These are phyloP conservation scores for Myotis davidii DNA, from an alignment of 2,113 vertebrate genomes.

Conservation along the genomic window DNA sequence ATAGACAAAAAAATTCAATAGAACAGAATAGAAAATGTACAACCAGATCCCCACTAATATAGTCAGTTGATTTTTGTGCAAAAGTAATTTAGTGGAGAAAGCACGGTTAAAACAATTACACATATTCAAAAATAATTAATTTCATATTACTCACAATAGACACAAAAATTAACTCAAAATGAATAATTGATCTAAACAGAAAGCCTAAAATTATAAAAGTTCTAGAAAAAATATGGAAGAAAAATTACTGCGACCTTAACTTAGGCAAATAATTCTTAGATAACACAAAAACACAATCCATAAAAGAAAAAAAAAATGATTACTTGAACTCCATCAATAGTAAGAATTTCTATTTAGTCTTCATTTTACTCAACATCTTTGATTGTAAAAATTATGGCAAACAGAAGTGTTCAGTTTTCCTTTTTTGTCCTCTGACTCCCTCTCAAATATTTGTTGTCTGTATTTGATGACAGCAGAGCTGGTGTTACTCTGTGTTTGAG, in stretches of 20 bases:
- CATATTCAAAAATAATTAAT: not conserved
- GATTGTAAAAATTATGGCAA: not conserved
- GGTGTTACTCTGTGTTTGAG: too few species aligned
- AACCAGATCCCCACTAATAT: not conserved
- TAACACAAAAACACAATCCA: not conserved
- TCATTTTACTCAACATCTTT: not conserved
- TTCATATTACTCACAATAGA: not conserved
- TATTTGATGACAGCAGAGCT: not conserved
- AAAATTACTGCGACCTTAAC: not conserved
- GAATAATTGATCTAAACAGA: not conserved
- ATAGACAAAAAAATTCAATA: not conserved
- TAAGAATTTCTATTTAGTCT: not conserved
- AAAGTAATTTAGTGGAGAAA: not conserved
- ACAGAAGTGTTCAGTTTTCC: not conserved
- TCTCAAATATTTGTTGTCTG: slow-evolving; percentile 14
- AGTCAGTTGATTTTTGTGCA: not conserved
- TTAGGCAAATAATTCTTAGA: not conserved
- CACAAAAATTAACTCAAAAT: not conserved
- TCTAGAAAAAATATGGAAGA: not conserved
- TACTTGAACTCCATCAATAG: not conserved
- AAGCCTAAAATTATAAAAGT: not conserved
- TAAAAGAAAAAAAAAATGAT: not conserved
- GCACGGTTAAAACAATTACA: not conserved
- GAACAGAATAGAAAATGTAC: not conserved
- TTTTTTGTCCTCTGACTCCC: not conserved